Evolutionary conservation across 1,140 invertebrate genomes (phyloP).

Genomic region (Gerris buenoi): DNA sequence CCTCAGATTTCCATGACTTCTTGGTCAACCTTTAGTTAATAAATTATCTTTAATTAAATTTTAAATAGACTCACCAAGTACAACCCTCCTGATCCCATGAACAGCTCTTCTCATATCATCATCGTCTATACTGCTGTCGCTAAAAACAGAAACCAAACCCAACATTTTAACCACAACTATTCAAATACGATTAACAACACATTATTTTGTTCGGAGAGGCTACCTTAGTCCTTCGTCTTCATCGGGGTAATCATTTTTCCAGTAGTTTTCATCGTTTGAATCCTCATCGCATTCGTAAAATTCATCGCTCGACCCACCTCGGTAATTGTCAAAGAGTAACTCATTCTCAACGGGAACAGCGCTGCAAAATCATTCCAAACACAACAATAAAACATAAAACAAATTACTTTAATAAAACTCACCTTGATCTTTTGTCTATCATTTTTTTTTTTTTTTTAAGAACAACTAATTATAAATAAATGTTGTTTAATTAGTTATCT

Average conservation of each 20-base stretch:
- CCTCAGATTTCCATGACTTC: no score
- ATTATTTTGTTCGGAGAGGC: no score
- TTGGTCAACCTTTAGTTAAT: no score
- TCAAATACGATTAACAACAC: neutral
- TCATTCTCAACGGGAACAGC: constrained; percentile 12
- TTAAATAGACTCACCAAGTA: neutral
- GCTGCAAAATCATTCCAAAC: constrained; percentile 5
- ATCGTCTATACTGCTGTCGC: neutral
- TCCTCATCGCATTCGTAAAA: constrained; percentile 25
- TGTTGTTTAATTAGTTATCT: no score
- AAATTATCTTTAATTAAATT: no score
- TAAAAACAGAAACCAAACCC: neutral
- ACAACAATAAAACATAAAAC: no score
- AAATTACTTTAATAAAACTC: no score
- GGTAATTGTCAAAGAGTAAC: constrained; percentile 9
- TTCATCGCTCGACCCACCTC: constrained; percentile 9
- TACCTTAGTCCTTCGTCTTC: constrained; percentile 19
- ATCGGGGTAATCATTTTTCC: constrained; percentile 28
- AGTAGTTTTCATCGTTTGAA: constrained; percentile 28
- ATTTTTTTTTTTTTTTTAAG: no score
- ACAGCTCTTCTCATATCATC: neutral
- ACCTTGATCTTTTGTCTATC: no score
- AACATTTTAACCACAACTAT: neutral
- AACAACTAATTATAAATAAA: no score
- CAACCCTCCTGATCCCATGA: neutral